phyloP scores from a whole-genome alignment of 2,113 vertebrate species.

The Craseonycteris thonglongyai region DNA sequence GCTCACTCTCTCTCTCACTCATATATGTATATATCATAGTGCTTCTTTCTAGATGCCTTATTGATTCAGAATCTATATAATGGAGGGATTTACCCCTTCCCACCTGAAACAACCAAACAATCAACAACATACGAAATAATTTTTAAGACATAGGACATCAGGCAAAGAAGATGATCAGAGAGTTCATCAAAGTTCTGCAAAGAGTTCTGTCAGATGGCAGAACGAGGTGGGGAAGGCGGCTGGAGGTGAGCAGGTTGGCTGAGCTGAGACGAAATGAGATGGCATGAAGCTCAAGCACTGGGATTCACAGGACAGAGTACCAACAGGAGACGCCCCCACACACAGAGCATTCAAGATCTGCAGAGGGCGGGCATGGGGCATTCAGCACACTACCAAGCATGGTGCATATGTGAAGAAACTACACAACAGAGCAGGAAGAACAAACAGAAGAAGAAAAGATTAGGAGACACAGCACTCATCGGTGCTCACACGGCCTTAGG shows the following conservation, averaged over 20 bases:
- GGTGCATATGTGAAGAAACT: background rate
- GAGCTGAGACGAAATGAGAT: background rate
- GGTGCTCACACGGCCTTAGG: background rate
- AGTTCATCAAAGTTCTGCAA: too few relatives aligned
- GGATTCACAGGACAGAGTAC: background rate
- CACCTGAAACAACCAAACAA: background rate
- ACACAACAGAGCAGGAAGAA: background rate
- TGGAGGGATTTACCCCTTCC: background rate
- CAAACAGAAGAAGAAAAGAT: background rate
- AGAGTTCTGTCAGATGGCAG: background rate
- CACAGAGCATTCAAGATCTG: background rate
- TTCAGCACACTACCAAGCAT: background rate
- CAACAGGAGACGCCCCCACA: background rate
- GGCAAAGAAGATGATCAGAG: background rate
- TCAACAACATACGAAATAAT: background rate
- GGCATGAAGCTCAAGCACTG: background rate
- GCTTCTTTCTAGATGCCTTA: background rate
- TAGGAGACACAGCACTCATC: too few relatives aligned
- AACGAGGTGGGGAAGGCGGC: background rate
- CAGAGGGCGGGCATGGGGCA: accelerated
- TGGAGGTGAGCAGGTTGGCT: background rate
- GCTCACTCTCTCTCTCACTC: too few relatives aligned
- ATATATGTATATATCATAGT: background rate
- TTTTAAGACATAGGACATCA: background rate
- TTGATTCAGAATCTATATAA: background rate